Base-by-base conservation (phyloP, 2,888 invertebrate genomes). In the Tenthredo livida region DNA sequence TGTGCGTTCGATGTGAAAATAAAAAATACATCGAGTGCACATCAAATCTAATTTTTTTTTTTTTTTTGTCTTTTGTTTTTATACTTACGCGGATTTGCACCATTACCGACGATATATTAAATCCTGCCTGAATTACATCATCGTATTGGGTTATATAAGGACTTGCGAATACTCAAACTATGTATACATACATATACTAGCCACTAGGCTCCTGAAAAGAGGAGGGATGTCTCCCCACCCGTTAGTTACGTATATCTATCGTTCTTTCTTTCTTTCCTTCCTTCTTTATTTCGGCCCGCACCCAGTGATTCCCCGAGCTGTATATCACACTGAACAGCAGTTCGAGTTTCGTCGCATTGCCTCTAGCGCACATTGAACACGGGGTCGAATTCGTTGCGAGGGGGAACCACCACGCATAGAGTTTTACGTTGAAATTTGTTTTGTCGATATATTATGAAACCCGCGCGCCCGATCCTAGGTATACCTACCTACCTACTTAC, bases 391-490 rank as follows among this genome's bases (percentile, higher is more conserved):
- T 25, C 29, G 43, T 67, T 83, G 43, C 40, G 47, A 83, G 47
- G 67, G 67, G 61, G 37, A 37, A 61, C 40, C 80, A 37, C 58
- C n/a, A n/a, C n/a, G n/a, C n/a, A n/a, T 29, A 29, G 1, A 29
- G 25, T 37, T 10, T 12, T 29, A 58, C 17, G 33, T 61, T 33
- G 3, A 33, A 17, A 47, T 83, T 67, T 83, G 83, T 83, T 83
- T 83, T 67, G 83, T 83, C 83, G 83, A 83, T 83, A 83, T 70
- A 80, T 21, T 50, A 61, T 10, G 10, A 40, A 40, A 29, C 25
- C 21, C 43, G 43, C 67, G 67, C 67, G 67, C 67, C 29, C 67
- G 29, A 21, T 29, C 15, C 33, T 67, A 25, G 67, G 67, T 70
- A 70, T n/a, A n/a, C n/a, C n/a, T n/a, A n/a, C n/a, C n/a, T n/a